Evolutionary conservation across 1,140 invertebrate species (phyloP), one percentile per base, ranked within the genome.

Genomic region (Gerris buenoi): DNA sequence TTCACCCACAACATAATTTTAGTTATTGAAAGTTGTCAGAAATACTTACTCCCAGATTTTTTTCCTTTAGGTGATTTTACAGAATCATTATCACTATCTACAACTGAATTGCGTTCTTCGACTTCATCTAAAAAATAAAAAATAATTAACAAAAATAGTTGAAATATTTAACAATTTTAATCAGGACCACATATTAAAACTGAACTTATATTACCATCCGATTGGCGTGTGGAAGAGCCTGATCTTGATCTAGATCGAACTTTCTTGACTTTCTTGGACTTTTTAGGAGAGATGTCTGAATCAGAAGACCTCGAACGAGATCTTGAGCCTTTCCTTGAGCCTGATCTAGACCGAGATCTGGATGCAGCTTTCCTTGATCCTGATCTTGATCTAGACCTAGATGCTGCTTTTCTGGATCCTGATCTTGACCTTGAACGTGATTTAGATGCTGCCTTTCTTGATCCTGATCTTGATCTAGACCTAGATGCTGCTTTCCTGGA

Each of bases 21-120:
- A n/a, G n/a, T n/a, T n/a, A n/a, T n/a, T n/a, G n/a, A n/a, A n/a
- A n/a, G n/a, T n/a, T n/a, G n/a, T n/a, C n/a, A n/a, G n/a, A n/a
- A n/a, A n/a, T n/a, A n/a, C n/a, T n/a, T n/a, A n/a, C n/a, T n/a
- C n/a, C n/a, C n/a, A n/a, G n/a, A n/a, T 27, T 67, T 61, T 71
- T 69, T 65, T 69, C 67, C 68, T 27, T 60, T 56, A 46, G 64
- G 60, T 66, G 67, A 70, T 58, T 56, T 22, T 63, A 71, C 70
- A 2, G 71, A 72, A 15, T 74, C 72, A 65, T 64, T 68, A 14
- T 74, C 74, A 68, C 70, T 72, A 65, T 75, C 74, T 15, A 72
- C 70, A 64, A 74, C 71, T 22, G 74, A 75, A 59, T 70, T 64
- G 22, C 74, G 61, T 61, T 75, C 74, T 68, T 75, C 74, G 29